Evolutionary conservation across 2,113 vertebrate species (phyloP), one percentile per base, ranked within the genome.

Genomic region (Maccullochella peelii): DNA sequence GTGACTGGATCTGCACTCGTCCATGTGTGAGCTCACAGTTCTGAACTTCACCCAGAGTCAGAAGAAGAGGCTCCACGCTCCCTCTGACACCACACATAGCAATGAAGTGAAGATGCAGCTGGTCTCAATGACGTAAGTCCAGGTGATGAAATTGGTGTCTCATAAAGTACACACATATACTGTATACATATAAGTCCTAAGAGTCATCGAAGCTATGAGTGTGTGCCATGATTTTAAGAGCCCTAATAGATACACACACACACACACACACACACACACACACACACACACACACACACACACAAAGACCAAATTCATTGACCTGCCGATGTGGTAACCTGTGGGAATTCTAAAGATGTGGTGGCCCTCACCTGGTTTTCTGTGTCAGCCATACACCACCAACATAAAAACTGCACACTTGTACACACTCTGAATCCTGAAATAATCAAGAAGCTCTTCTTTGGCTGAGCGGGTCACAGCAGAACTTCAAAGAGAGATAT

Each of bases 401-500:
- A 58, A 73, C 40, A 12, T 20, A 80, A 10, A 67, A 52, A 58
- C 4, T 25, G 38, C 55, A 50, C 5, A 21, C 33, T 38, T 6
- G 2, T 7, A 18, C 12, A 20, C 33, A 33, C 33, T 59, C 25
- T 44, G 30, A 68, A 49, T 58, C 58, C 42, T 65, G 57, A 79
- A 6, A 40, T 49, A 58, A 55, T 63, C 49, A 20, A 23, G n/a
- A 58, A 8, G n/a, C 2, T 20, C 40, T 30, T 73, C 47, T 67
- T 8, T 27, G n/a, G 21, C 42, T 42, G 47, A 42, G 16, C 20
- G 2, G 59, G 62, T 74, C 78, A 70, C 6, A 44, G 21, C 27
- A 38, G 11, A 25, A 63, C 80, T 73, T 85, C 65, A 85, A 68
- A 82, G 71, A 66, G 23, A 8, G 21, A 62, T 12, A 73, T 52